Conservation (phyloP, 1,140 invertebrate genomes). For the Drosophila varians region DNA sequence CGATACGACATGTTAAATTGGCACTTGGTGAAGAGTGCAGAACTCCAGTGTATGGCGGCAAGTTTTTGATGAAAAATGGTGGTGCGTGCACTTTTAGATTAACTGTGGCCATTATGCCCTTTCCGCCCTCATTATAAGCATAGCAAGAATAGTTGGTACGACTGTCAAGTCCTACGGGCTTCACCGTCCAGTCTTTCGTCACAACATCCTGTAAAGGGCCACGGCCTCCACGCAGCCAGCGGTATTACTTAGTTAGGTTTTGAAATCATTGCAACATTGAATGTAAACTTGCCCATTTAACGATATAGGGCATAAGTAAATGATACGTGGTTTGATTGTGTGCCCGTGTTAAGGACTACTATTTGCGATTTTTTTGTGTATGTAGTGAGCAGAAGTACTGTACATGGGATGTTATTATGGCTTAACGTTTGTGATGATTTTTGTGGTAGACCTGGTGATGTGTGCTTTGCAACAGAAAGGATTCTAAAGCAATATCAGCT, state of each 20-base stretch:
- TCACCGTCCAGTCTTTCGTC: conserved; percentile 89
- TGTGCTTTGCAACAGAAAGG: conserved; percentile 67
- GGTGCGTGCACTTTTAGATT: conserved; percentile 93
- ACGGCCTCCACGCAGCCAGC: conserved; percentile 90
- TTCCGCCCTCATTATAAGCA: conserved; percentile 92
- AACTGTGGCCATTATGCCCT: conserved; percentile 88
- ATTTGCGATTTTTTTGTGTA: conserved; percentile 79
- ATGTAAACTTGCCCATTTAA: conserved; percentile 79
- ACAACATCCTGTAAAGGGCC: conserved; percentile 89
- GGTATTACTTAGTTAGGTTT: conserved; percentile 86
- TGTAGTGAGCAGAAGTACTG: conserved; percentile 77
- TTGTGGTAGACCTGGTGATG: conserved; percentile 39
- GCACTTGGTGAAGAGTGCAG: conserved; percentile 88
- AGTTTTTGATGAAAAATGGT: conserved; percentile 92
- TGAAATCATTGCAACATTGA: conserved; percentile 65
- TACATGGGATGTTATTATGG: conserved; percentile 79
- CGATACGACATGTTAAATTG: conserved; percentile 92
- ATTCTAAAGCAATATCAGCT: conserved; percentile 73
- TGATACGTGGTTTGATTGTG: conserved; percentile 12
- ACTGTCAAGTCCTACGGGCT: conserved; percentile 91
- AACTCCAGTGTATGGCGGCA: conserved; percentile 92
- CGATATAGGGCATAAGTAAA: conserved; percentile 60
- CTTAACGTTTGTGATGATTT: conserved; percentile 40
- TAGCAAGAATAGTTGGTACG: conserved; percentile 94
- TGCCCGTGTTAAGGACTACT: conserved; percentile 71